phyloP scores from a whole-genome alignment of 2,113 vertebrate species.

The Nestor notabilis region DNA sequence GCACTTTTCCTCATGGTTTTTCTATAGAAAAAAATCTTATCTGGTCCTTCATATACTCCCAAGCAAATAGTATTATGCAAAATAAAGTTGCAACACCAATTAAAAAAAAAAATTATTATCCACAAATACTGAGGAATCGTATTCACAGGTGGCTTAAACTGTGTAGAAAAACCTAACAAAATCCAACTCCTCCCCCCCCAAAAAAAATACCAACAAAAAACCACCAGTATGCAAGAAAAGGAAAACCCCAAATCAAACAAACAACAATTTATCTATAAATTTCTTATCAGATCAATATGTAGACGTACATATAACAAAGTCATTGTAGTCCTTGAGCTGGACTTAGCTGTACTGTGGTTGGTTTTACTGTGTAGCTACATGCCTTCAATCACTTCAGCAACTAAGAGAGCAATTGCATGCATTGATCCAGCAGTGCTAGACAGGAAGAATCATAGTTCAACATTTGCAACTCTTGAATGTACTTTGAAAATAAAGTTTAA shows the following conservation, averaged over 20 bases:
- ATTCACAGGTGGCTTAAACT: not conserved
- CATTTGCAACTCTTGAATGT: not conserved
- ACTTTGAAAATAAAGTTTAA: not conserved
- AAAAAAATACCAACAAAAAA: not conserved
- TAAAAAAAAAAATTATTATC: not conserved
- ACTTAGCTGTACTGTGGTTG: not conserved
- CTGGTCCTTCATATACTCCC: not conserved
- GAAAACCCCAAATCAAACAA: not conserved
- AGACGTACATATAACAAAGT: not conserved
- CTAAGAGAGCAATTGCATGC: rapidly evolving
- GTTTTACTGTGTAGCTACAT: not conserved
- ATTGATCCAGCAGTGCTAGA: not conserved
- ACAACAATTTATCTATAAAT: not conserved
- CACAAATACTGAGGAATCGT: not conserved
- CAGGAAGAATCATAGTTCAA: not conserved
- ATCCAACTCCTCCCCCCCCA: not conserved
- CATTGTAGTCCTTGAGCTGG: not conserved
- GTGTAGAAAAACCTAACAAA: not conserved
- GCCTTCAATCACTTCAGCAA: not conserved
- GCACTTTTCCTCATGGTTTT: not conserved
- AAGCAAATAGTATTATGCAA: not conserved
- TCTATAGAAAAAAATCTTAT: not conserved
- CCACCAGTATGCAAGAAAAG: not conserved
- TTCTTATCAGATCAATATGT: not conserved
- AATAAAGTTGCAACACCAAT: not conserved